phyloP scores from a whole-genome alignment of 2,797 vertebrate species.

The Megalops cyprinoides region DNA sequence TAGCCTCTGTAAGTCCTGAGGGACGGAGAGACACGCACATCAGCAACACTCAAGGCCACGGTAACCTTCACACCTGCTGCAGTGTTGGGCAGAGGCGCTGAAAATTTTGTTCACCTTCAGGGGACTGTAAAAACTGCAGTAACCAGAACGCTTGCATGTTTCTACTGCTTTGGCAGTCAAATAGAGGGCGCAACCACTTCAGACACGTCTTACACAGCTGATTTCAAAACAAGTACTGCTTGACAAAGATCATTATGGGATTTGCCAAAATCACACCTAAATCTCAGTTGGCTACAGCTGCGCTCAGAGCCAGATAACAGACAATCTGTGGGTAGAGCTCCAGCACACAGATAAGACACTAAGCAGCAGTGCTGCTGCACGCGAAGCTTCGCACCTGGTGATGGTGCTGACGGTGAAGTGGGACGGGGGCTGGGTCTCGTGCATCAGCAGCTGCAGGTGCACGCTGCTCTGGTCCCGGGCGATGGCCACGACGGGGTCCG shows the following conservation, averaged over 20 bases:
- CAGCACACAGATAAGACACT: neutral
- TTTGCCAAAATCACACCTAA: no score
- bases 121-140: neutral
- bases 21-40: neutral
- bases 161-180: neutral
- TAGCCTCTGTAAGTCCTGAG: constrained; percentile 93
- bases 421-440: constrained; percentile 90
- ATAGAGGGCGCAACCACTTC: neutral
- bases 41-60: neutral
- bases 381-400: constrained; percentile 79
- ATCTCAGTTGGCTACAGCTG: neutral
- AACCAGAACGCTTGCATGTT: neutral
- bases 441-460: constrained; percentile 94
- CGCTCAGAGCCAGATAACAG: no score
- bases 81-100: neutral
- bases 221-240: neutral
- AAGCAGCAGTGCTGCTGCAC: neutral
- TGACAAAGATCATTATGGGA: neutral
- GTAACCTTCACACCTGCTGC: neutral
- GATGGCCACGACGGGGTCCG: constrained; percentile 91
- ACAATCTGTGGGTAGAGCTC: neutral
- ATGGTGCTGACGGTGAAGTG: constrained; percentile 93
- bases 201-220: neutral
- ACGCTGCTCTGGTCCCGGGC: constrained; percentile 93
- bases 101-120: neutral